A percentile compares a stretch with the other conserved stretches of the same genome.
Conservation (phyloP, 1,140 invertebrate species). For the Brachystomella parvula region DNA sequence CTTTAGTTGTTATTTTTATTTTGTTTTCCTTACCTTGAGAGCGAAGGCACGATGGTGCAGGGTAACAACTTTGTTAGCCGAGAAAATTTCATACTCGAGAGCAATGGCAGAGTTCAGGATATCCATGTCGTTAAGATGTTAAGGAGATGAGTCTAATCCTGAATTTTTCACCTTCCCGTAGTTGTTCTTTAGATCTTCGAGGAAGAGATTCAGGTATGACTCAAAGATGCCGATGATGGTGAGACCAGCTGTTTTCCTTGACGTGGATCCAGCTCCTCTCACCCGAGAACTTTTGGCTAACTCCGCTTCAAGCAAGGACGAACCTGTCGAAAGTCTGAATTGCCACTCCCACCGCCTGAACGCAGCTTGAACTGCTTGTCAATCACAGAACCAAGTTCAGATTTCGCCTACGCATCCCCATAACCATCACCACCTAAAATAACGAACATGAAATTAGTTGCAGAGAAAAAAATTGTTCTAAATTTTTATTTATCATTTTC, state of each 20-base stretch:
- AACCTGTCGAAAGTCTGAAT: constrained; percentile 40
- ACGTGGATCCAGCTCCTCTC: constrained; percentile 55
- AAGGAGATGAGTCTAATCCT: constrained; percentile 38
- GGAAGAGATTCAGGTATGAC: constrained; percentile 58
- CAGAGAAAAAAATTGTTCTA: constrained; percentile 13
- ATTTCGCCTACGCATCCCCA: constrained; percentile 49
- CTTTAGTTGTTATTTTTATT: constrained; percentile 5
- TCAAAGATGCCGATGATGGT: constrained; percentile 56
- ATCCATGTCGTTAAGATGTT: constrained; percentile 47
- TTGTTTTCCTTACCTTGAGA: constrained; percentile 53
- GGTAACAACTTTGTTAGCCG: constrained; percentile 56
- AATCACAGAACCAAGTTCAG: constrained; percentile 54
- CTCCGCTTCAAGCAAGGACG: constrained; percentile 40
- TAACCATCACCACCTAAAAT: constrained; percentile 41
- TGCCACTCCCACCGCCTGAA: constrained; percentile 30
- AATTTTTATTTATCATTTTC: neutral
- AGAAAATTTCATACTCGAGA: constrained; percentile 65
- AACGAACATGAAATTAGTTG: neutral
- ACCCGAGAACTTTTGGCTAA: constrained; percentile 47
- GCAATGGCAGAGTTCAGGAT: constrained; percentile 60
- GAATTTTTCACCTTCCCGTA: constrained; percentile 47
- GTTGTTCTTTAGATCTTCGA: constrained; percentile 57
- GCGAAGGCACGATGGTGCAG: constrained; percentile 59
- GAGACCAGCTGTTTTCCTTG: constrained; percentile 63
- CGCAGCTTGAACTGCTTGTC: constrained; percentile 59